Conservation (phyloP, 2,113 vertebrate genomes). For the Thalassoma bifasciatum region DNA sequence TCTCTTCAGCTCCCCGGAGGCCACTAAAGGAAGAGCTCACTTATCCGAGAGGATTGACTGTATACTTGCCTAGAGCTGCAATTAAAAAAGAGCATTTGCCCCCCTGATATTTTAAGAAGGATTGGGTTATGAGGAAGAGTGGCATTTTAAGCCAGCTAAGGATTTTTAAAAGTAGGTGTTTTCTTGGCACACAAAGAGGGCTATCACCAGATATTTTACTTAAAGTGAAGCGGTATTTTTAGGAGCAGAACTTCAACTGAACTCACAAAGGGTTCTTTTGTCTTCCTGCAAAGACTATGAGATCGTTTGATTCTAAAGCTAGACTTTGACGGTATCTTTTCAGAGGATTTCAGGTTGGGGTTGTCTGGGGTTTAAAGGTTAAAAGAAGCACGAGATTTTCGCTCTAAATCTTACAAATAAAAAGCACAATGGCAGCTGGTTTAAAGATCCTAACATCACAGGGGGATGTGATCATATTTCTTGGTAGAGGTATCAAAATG, state of each 20-base stretch:
- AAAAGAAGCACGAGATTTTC: neutral
- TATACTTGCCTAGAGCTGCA: constrained; percentile 68
- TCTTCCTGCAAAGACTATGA: neutral
- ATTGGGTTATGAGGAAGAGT: constrained; percentile 59
- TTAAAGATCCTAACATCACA: neutral
- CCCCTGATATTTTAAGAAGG: constrained; percentile 64
- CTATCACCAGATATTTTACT: constrained; percentile 5
- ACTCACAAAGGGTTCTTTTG: neutral
- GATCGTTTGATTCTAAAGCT: neutral
- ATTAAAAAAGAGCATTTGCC: constrained; percentile 70
- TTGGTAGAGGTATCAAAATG: constrained; percentile 43
- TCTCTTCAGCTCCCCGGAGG: constrained; percentile 59
- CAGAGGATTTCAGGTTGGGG: neutral
- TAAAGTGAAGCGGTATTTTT: constrained; percentile 7
- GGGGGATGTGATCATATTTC: constrained; percentile 42
- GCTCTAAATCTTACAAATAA: neutral
- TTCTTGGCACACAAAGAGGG: constrained; percentile 33
- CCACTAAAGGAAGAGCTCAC: constrained; percentile 61
- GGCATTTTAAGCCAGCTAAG: constrained; percentile 57
- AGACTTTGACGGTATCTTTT: neutral
- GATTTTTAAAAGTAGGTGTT: constrained; percentile 34
- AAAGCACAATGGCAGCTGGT: constrained; percentile 4
- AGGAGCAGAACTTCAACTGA: neutral
- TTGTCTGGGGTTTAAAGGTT: constrained; percentile 18
- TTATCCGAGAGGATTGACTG: constrained; percentile 73